Conservation (phyloP, 1,140 invertebrate genomes). For the Drosophila malerkotliana region DNA sequence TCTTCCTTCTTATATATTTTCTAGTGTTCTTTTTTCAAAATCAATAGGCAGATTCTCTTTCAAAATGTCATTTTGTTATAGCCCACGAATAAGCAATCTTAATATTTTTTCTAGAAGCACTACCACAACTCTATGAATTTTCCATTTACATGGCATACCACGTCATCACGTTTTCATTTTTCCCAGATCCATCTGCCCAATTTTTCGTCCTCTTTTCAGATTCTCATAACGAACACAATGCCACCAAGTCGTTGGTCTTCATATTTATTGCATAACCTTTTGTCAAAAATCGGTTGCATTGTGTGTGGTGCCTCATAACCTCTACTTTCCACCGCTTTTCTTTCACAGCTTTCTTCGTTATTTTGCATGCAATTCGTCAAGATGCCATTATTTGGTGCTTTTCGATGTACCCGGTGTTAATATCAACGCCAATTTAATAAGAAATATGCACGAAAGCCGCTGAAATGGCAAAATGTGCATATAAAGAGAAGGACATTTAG, state of each 20-base stretch:
- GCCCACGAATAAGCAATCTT: too few species aligned
- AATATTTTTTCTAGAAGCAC: too few species aligned
- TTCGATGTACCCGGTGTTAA: slow-evolving; percentile 32
- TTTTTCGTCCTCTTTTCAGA: slow-evolving; percentile 5
- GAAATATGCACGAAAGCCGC: slow-evolving; percentile 41
- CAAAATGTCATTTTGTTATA: too few species aligned
- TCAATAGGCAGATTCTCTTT: too few species aligned
- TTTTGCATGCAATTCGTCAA: slow-evolving; percentile 45
- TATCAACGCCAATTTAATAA: slow-evolving; percentile 51
- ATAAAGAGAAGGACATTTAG: background rate
- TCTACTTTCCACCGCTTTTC: background rate
- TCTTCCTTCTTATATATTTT: too few species aligned
- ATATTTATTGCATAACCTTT: slow-evolving; percentile 51
- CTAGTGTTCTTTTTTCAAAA: too few species aligned
- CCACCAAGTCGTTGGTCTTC: slow-evolving; percentile 40
- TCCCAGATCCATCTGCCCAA: background rate
- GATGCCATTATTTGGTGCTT: slow-evolving; percentile 22
- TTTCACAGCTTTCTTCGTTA: slow-evolving; percentile 12
- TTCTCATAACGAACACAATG: slow-evolving; percentile 28
- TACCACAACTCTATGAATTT: background rate
- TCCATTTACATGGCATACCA: slow-evolving; percentile 3
- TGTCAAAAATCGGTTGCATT: slow-evolving; percentile 42
- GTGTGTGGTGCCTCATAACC: slow-evolving; percentile 7
- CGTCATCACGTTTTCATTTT: slow-evolving; percentile 13
- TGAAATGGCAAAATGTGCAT: slow-evolving; percentile 2